Evolutionary conservation across 2,888 invertebrate genomes (phyloP).

Genomic region (Cephus runcator): DNA sequence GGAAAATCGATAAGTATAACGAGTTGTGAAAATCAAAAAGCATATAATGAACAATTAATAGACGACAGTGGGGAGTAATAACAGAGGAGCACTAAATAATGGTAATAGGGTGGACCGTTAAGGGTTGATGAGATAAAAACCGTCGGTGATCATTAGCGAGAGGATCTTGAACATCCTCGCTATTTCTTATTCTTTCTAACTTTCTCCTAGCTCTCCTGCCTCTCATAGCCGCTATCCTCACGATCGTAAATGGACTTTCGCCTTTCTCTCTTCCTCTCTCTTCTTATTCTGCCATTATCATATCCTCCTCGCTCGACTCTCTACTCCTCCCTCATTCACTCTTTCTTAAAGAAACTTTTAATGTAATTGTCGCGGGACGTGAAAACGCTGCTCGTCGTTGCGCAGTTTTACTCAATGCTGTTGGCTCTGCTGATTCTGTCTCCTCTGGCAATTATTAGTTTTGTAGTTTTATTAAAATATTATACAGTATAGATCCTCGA

Average conservation of each 20-base stretch:
- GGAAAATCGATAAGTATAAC: no score
- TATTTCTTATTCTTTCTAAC: slow-evolving; percentile 9
- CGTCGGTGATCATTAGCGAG: slow-evolving; percentile 14
- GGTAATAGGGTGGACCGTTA: slow-evolving; percentile 3
- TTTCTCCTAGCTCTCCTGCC: not conserved
- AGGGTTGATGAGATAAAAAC: slow-evolving; percentile 16
- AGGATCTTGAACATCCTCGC: not conserved
- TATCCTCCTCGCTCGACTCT: not conserved
- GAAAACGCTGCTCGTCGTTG: slow-evolving; percentile 43
- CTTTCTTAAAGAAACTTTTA: slow-evolving; percentile 50
- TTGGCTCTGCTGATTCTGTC: not conserved
- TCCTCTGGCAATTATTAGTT: not conserved
- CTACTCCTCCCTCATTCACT: slow-evolving; percentile 14
- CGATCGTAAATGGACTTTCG: slow-evolving; percentile 3
- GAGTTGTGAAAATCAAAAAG: not conserved
- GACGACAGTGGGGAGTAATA: not conserved
- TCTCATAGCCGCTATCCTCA: not conserved
- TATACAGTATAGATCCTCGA: not conserved
- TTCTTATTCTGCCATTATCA: not conserved
- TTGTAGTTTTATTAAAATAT: not conserved
- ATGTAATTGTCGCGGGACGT: slow-evolving; percentile 53
- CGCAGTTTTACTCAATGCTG: not conserved
- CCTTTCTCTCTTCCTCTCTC: slow-evolving; percentile 3
- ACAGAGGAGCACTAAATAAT: not conserved
- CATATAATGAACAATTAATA: not conserved